These are phyloP conservation scores for Petrocephalus schoutedeni DNA, from an alignment of 2,797 vertebrate species.

Conservation along the genomic window DNA sequence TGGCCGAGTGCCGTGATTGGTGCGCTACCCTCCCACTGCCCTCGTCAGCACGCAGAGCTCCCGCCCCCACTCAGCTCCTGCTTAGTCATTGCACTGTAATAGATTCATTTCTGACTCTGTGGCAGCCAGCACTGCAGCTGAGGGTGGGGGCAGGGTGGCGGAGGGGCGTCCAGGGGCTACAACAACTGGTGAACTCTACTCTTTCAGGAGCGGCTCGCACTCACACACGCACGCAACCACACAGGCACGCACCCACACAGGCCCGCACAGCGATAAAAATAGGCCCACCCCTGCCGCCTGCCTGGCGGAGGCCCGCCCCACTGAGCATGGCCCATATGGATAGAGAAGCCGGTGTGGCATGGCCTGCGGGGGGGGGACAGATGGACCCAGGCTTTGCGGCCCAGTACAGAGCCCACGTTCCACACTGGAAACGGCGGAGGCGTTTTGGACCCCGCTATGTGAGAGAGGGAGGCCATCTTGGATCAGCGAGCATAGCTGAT, in stretches of 20 bases:
- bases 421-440: background rate
- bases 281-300: background rate
- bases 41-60: background rate
- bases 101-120: background rate
- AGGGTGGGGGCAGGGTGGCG: background rate
- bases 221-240: background rate
- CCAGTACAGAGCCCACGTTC: background rate
- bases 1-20: background rate
- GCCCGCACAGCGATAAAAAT: background rate
- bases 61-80: background rate
- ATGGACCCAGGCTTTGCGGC: background rate
- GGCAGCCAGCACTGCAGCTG: background rate
- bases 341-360: background rate
- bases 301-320: background rate
- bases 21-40: background rate
- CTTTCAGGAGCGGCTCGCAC: background rate
- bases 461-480: constrained; percentile 7
- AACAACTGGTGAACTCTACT: constrained; percentile 18
- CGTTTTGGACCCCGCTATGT: background rate
- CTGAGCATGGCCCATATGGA: background rate
- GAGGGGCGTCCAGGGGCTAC: background rate
- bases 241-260: background rate
- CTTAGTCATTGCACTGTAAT: constrained; percentile 19
- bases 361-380: background rate
- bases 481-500: background rate